Evolutionary conservation across 2,797 vertebrate species (phyloP), one percentile per base, ranked within the genome.

Genomic region (Distichodus sexfasciatus): DNA sequence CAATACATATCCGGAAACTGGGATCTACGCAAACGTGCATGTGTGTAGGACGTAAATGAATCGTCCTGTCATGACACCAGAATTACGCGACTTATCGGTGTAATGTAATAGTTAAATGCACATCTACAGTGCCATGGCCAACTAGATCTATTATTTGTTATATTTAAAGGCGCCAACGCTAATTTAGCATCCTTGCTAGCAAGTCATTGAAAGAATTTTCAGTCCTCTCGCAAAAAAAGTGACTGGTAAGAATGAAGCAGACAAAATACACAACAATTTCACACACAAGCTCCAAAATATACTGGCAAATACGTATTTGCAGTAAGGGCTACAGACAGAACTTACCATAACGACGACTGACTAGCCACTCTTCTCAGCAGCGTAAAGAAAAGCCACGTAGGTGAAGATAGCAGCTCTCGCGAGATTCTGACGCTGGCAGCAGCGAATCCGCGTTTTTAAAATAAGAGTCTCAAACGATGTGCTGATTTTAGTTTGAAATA

Each of bases 341-440:
- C 72, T 69, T 47, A 83, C 82, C 80, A 82, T 83, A 54, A 36
- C 66, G 40, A 38, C 59, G 53, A 55, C 10, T 21, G 41, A 12
- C 6, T 10, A 7, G 6, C 35, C 21, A 71, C 31, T 67, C 62
- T 19, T 55, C 58, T 38, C 17, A 11, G 35, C 69, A 35, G 58
- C 5, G 4, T 12, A n/a, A 17, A 53, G 55, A 71, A 79, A 74
- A 75, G 82, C 69, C 80, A 83, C 82, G 82, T 83, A 77, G 73
- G 72, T 76, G 36, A 66, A 66, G 64, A 59, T 26, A 17, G 11
- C 33, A 76, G 71, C 7, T 76, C 44, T 40, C 66, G 58, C 59
- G 71, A 72, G 71, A 72, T 58, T 14, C 11, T 3, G 15, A 26
- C 12, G 28, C 31, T 65, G 59, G 51, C n/a, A 47, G 6, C 41